Conservation (phyloP, 2,888 invertebrate genomes). For the Tanypteryx hageni region DNA sequence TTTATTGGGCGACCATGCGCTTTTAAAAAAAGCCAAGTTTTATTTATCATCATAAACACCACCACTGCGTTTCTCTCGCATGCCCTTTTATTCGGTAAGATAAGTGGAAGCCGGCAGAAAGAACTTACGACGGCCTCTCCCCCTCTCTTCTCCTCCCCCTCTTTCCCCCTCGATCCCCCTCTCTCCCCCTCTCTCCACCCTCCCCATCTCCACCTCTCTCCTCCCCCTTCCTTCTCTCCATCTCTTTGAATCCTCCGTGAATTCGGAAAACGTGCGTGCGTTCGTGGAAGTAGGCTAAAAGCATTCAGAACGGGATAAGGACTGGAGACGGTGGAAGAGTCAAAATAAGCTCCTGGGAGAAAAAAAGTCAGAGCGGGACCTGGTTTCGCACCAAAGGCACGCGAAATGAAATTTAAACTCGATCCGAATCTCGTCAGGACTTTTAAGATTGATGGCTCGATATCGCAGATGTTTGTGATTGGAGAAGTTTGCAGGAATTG, state of each 20-base stretch:
- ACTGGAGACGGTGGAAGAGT: neutral
- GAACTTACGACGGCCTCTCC: too few relatives aligned
- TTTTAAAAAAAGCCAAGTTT: too few relatives aligned
- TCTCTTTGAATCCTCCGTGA: neutral
- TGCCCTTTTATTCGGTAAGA: too few relatives aligned
- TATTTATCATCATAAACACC: too few relatives aligned
- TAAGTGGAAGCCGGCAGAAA: too few relatives aligned
- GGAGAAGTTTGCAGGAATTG: too few relatives aligned
- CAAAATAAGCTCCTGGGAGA: neutral
- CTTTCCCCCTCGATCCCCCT: too few relatives aligned
- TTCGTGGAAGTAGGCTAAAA: slow-evolving; percentile 22
- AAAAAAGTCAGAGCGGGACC: neutral
- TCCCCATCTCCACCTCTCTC: neutral
- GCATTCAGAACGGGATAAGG: neutral
- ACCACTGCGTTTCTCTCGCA: too few relatives aligned
- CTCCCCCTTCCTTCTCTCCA: neutral
- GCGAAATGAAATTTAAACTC: neutral
- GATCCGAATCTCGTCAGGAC: neutral
- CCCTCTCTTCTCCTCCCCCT: neutral
- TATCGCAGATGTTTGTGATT: neutral
- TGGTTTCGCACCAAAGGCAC: neutral
- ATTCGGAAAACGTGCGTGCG: neutral
- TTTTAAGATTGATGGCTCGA: neutral
- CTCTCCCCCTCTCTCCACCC: neutral
- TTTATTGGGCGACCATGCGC: too few relatives aligned